Evolutionary conservation across 2,113 vertebrate genomes (phyloP).

Genomic region (Actenoides lindsayi): DNA sequence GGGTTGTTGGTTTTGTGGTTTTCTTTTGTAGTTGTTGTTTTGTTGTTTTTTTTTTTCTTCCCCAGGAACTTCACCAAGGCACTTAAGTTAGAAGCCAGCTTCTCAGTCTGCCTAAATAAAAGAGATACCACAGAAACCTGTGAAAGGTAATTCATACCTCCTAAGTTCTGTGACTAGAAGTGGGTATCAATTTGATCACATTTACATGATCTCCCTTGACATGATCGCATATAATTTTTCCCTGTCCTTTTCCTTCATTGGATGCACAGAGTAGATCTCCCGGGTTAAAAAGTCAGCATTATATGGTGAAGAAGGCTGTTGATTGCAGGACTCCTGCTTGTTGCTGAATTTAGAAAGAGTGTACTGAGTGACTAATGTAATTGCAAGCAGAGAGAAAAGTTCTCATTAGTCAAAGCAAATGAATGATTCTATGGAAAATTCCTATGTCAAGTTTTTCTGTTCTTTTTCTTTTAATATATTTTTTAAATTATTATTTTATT

Average conservation of each 20-base stretch:
- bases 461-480: no score
- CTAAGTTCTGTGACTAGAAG: neutral
- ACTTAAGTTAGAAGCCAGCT: neutral
- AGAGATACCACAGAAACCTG: neutral
- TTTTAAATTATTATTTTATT: neutral
- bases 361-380: constrained; percentile 19
- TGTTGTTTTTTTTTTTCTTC: neutral
- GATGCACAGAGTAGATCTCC: neutral
- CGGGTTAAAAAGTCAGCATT: neutral
- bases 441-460: neutral
- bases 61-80: neutral
- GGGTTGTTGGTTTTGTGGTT: no score
- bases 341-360: constrained; percentile 41
- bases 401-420: constrained; percentile 37
- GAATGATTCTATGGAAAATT: constrained; percentile 40
- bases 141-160: neutral
- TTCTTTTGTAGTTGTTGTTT: no score
- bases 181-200: neutral
- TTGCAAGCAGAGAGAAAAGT: constrained; percentile 29
- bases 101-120: neutral
- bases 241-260: neutral
- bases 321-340: neutral
- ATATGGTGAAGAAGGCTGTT: neutral
- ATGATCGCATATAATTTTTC: neutral
- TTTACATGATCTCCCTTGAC: neutral